Evolutionary conservation across 2,113 vertebrate genomes (phyloP).

Genomic region (Mellivora capensis): DNA sequence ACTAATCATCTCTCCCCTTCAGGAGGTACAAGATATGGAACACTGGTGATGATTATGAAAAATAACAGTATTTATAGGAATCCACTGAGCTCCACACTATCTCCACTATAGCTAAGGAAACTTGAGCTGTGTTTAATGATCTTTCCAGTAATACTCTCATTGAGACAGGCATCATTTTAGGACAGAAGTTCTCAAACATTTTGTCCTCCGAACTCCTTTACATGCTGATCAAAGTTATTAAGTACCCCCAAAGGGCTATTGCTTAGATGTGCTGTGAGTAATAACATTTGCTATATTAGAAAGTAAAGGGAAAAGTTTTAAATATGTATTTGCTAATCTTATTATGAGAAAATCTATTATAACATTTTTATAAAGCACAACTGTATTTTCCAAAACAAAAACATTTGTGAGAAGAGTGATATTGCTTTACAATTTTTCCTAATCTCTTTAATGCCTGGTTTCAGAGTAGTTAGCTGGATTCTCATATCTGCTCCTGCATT

Average conservation of each 20-base stretch:
- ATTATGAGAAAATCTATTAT: background rate
- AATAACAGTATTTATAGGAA: background rate
- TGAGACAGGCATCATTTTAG: background rate
- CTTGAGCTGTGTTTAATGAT: background rate
- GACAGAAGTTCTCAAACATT: background rate
- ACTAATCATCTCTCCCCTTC: conserved; percentile 67
- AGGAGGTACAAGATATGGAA: conserved; percentile 65
- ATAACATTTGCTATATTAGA: background rate
- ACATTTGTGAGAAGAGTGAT: background rate
- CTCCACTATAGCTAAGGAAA: background rate
- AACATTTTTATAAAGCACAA: conserved; percentile 9
- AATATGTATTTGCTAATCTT: background rate
- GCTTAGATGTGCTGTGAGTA: background rate
- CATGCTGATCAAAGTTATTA: background rate
- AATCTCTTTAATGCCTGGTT: background rate
- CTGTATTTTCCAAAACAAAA: conserved; percentile 29
- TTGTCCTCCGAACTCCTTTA: background rate
- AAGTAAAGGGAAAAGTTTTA: background rate
- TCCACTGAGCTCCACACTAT: background rate
- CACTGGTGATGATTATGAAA: conserved; percentile 19
- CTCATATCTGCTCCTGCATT: background rate
- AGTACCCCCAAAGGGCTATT: background rate
- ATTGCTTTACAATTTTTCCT: background rate
- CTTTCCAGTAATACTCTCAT: background rate
- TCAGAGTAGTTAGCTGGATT: background rate